Percentiles rank a stretch among this genome's conserved stretches.
phyloP scores from a whole-genome alignment of 2,888 invertebrate genomes.

The Archips crataeganus region DNA sequence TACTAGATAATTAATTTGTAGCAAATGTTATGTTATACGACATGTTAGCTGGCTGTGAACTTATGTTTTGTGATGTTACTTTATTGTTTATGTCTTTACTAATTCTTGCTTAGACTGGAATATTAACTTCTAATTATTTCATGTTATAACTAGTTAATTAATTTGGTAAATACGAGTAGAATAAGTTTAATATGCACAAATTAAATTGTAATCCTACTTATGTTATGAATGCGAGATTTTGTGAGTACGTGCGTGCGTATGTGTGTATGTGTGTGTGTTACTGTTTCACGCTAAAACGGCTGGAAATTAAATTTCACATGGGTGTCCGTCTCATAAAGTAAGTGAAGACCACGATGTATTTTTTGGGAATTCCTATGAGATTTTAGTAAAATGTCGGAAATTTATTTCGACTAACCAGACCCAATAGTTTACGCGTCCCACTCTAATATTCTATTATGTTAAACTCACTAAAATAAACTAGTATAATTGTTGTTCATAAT shows the following conservation, averaged over 20 bases:
- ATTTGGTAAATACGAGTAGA: not conserved
- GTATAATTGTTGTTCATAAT: not conserved
- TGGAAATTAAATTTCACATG: too few species aligned
- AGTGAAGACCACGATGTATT: too few species aligned
- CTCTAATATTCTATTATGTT: not conserved
- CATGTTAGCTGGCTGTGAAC: conserved; percentile 9
- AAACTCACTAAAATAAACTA: not conserved
- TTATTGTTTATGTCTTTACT: not conserved
- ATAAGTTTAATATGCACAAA: not conserved
- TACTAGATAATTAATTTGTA: not conserved
- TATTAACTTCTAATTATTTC: not conserved
- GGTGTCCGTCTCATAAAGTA: too few species aligned
- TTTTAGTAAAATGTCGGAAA: too few species aligned
- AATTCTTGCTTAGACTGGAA: too few species aligned
- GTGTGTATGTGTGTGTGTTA: too few species aligned
- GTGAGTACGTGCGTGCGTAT: too few species aligned
- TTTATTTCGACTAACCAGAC: too few species aligned
- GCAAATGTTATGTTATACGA: not conserved
- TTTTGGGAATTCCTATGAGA: too few species aligned
- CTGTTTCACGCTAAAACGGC: too few species aligned
- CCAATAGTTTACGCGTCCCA: not conserved
- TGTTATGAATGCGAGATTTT: not conserved
- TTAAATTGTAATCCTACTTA: not conserved
- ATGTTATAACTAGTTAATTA: not conserved
- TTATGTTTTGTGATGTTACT: not conserved